Percentiles rank a stretch among this genome's conserved stretches.
Conservation (phyloP, 2,797 vertebrate species). For the Fringilla coelebs region DNA sequence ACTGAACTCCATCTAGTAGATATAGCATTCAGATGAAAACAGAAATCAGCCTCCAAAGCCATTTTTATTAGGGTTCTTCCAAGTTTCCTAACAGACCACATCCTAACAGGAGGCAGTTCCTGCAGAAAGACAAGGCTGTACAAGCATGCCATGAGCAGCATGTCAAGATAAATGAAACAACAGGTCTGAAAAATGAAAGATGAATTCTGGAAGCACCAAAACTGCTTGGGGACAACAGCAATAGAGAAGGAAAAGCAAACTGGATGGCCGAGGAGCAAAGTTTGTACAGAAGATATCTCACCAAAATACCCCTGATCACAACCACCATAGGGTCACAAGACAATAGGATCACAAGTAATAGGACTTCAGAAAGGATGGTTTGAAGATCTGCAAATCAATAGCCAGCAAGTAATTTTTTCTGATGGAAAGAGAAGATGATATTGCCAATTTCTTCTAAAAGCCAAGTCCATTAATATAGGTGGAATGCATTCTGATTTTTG, state of each 20-base stretch:
- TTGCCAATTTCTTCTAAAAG: background rate
- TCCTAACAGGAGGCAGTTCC: background rate
- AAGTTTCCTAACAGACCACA: background rate
- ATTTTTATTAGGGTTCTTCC: background rate
- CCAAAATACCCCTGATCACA: background rate
- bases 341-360: fast-evolving
- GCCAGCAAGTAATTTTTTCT: background rate
- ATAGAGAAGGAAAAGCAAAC: background rate
- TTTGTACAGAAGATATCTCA: background rate
- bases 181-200: background rate
- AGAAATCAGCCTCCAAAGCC: background rate
- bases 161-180: fast-evolving
- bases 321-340: background rate
- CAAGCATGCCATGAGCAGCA: background rate
- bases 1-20: background rate
- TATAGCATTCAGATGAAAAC: background rate
- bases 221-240: background rate
- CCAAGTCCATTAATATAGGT: background rate
- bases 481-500: background rate
- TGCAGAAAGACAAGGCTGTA: background rate
- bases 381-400: background rate
- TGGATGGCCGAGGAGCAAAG: background rate
- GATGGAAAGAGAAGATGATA: background rate
- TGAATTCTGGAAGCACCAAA: background rate
- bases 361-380: background rate